A percentile compares a stretch with the other conserved stretches of the same genome.
These are phyloP conservation scores for Odontesthes bonariensis DNA, from an alignment of 2,113 vertebrate species.

Conservation along the genomic window DNA sequence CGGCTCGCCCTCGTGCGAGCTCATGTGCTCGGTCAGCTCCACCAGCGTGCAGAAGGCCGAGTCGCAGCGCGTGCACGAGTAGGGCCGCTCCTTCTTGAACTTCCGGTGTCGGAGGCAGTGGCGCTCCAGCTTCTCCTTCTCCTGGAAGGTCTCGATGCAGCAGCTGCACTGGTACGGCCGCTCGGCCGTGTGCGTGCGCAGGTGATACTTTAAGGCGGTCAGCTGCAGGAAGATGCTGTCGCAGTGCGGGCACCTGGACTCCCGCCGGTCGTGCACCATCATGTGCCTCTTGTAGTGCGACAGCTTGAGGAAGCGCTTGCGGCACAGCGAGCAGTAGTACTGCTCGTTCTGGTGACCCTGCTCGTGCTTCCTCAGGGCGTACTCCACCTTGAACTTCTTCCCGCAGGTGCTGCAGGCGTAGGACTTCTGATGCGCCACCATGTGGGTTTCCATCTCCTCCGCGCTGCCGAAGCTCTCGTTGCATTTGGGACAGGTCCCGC, in stretches of 20 bases:
- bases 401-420: conserved; percentile 67
- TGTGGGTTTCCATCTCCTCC: conserved; percentile 67
- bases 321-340: conserved; percentile 66
- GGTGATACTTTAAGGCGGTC: conserved; percentile 70
- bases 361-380: conserved; percentile 72
- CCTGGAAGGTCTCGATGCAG: conserved; percentile 70
- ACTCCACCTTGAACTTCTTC: conserved; percentile 73
- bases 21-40: conserved; percentile 74
- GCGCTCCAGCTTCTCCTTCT: conserved; percentile 61
- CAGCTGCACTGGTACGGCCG: conserved; percentile 70
- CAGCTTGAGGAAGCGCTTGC: conserved; percentile 66
- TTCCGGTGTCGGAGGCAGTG: conserved; percentile 74
- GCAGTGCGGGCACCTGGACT: conserved; percentile 74
- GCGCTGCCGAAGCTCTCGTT: conserved; percentile 49
- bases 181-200: conserved; percentile 69
- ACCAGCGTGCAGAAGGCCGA: conserved; percentile 55
- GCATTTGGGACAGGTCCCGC: conserved; percentile 69
- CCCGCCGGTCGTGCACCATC: conserved; percentile 61
- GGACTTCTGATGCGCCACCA: conserved; percentile 57
- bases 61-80: conserved; percentile 74
- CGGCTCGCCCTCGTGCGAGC: conserved; percentile 65
- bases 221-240: conserved; percentile 65
- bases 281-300: conserved; percentile 74
- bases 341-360: conserved; percentile 54
- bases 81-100: conserved; percentile 68